Conservation (phyloP, 64 coral and sea anemone genomes). For the Stichodactyla mertensii region DNA sequence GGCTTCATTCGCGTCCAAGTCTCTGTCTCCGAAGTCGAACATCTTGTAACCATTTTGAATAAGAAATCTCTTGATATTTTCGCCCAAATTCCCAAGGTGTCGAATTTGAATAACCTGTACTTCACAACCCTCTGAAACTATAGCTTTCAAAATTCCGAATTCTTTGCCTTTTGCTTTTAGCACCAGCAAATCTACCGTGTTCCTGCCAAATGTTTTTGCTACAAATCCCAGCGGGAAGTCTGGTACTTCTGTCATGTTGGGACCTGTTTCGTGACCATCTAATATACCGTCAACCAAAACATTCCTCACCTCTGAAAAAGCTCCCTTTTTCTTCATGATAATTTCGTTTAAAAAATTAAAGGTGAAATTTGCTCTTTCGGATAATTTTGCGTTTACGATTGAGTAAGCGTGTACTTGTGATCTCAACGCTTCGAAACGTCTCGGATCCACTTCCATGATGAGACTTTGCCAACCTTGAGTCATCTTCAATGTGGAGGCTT, state of each 20-base stretch:
- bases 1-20: neutral
- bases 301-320: neutral
- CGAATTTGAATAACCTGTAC: neutral
- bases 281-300: neutral
- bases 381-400: neutral
- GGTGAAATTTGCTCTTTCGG: neutral
- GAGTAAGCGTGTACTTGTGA: neutral
- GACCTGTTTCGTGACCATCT: neutral
- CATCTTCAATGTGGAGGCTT: neutral
- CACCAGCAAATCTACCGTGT: neutral
- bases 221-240: neutral
- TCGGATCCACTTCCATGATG: neutral
- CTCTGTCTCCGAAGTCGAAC: neutral
- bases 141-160: neutral
- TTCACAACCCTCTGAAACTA: neutral
- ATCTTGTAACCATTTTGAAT: neutral
- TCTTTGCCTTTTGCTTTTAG: slow-evolving; percentile 4
- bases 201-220: slow-evolving; percentile 13
- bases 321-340: neutral
- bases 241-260: neutral
- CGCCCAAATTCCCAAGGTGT: neutral
- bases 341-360: neutral
- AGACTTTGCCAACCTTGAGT: neutral
- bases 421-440: neutral
- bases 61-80: neutral